These are phyloP conservation scores for Cryptocheilus praepositus DNA, from an alignment of 2,888 invertebrate genomes.

Conservation along the genomic window DNA sequence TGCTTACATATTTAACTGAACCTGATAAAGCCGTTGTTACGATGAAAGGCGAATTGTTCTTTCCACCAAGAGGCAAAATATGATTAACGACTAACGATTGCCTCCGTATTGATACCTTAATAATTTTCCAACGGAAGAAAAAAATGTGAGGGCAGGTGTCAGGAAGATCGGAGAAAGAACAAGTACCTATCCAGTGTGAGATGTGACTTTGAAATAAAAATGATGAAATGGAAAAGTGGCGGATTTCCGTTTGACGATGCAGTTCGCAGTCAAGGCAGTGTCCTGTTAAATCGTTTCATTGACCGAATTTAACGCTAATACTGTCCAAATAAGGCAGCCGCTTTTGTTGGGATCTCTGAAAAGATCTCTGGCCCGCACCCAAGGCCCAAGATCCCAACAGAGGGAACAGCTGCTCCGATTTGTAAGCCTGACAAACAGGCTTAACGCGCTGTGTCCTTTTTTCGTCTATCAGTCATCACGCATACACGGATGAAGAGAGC, in stretches of 20 bases:
- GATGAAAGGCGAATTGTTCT: no score
- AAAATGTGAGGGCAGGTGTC: background rate
- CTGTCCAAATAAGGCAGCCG: constrained; percentile 69
- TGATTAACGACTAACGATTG: no score
- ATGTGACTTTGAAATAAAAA: constrained; percentile 1
- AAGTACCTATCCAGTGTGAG: no score
- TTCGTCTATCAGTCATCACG: constrained; percentile 64
- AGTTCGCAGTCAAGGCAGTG: constrained; percentile 16
- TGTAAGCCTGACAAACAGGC: constrained; percentile 63
- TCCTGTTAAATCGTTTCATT: constrained; percentile 66
- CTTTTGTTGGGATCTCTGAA: constrained; percentile 57
- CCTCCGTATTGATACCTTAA: no score
- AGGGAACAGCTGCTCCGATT: constrained; percentile 57
- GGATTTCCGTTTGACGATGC: constrained; percentile 3
- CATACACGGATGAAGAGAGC: constrained; percentile 26
- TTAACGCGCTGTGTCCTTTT: constrained; percentile 58
- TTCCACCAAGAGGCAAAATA: no score
- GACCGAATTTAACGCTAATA: constrained; percentile 72
- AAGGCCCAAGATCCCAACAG: constrained; percentile 33
- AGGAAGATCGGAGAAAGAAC: background rate
- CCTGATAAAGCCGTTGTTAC: no score
- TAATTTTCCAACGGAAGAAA: no score
- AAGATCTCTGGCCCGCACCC: constrained; percentile 29
- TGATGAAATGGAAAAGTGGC: background rate
- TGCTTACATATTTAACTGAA: no score